Base-by-base conservation (phyloP, 2,888 invertebrate species). In the Aphodius granarius region DNA sequence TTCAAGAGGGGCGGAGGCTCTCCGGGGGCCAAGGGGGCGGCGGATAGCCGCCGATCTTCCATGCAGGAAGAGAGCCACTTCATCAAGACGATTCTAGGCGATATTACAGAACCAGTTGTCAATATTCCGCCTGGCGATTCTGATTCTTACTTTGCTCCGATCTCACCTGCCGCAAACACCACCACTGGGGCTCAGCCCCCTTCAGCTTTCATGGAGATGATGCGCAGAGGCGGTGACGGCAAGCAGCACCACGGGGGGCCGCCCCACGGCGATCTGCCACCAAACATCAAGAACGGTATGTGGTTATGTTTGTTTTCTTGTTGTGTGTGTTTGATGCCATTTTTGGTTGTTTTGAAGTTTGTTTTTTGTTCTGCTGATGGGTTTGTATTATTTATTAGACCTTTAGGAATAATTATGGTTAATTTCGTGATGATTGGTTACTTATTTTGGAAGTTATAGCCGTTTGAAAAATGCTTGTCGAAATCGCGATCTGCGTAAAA, bases 191-290 rank as follows among this genome's bases (percentile, higher is more conserved):
- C 74, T 79, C 66, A 81, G 84, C 63, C 80, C 72, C 86, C 88
- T 72, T 84, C 89, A 78, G 89, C 90, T 77, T 88, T 94, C 78
- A 89, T 94, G 84, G 93, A 94, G 81, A 91, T 94, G 89, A 85
- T 94, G 81, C 91, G 93, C 79, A 88, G 92, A n/a, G 92, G 92
- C 80, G 90, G n/a, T n/a, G n/a, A n/a, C n/a, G n/a, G n/a, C n/a
- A n/a, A n/a, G n/a, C n/a, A 91, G 74, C 87, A 89, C 80, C 80
- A 78, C 63, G 72, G 66, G 20, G 74, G 68, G 13, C 77, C 73
- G n/a, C 43, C 71, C 21, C 75, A 76, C 17, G 79, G 78, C 5
- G 79, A 77, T 68, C 75, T 76, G 5, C 78, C 78, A 20, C 77
- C 80, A 18, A 64, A 72, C 18, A 71, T 78, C 15, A 81, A 81